Percentiles rank a stretch among this genome's conserved stretches.
Evolutionary conservation across 2,797 vertebrate species (phyloP).

Genomic region (Bufotes viridis): DNA sequence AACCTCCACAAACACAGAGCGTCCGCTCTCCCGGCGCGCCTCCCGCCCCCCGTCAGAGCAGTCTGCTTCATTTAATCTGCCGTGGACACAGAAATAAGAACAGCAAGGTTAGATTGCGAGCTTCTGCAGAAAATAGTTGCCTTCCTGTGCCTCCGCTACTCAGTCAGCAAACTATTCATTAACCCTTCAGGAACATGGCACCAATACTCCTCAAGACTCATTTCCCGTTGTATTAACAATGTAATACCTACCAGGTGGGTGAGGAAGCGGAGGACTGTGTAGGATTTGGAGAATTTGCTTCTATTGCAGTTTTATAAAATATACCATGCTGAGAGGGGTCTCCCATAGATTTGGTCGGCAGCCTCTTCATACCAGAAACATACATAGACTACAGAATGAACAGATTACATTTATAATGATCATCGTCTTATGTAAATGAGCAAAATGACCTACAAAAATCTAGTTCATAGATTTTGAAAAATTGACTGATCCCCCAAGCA

Average conservation of each 20-base stretch:
- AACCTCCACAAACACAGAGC: constrained; percentile 61
- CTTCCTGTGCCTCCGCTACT: constrained; percentile 14
- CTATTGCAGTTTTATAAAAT: not conserved
- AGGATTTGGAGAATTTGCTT: not conserved
- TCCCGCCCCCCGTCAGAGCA: constrained; percentile 47
- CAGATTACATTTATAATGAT: not conserved
- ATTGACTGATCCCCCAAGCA: not conserved
- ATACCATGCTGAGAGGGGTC: not conserved
- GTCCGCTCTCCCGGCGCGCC: constrained; percentile 48
- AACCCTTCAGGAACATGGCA: not conserved
- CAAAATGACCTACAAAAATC: not conserved
- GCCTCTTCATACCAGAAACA: not conserved
- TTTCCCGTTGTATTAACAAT: not conserved
- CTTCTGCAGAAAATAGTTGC: constrained; percentile 36
- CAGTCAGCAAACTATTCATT: constrained; percentile 27
- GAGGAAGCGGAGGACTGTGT: not conserved
- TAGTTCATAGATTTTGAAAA: not conserved
- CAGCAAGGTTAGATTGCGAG: constrained; percentile 50
- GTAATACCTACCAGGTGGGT: not conserved
- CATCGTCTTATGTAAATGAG: not conserved
- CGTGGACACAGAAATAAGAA: constrained; percentile 55
- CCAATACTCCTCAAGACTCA: not conserved
- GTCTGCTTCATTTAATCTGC: constrained; percentile 54
- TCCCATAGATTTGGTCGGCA: not conserved
- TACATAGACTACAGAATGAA: not conserved